Evolutionary conservation across 2,113 vertebrate species (phyloP).

Genomic region (Protobothrops mucrosquamatus): DNA sequence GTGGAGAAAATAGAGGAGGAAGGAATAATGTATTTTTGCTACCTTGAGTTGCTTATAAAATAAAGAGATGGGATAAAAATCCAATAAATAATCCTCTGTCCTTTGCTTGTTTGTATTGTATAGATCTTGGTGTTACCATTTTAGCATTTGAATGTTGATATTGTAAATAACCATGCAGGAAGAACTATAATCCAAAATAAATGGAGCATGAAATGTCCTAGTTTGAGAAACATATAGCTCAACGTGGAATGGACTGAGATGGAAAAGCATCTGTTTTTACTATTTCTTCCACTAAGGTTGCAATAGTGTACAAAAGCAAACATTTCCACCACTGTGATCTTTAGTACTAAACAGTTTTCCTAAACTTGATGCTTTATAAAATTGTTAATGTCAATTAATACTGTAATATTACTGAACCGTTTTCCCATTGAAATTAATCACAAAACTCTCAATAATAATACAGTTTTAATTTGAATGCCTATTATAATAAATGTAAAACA

Average conservation of each 20-base stretch:
- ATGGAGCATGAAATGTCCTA: conserved; percentile 59
- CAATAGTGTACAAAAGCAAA: neutral
- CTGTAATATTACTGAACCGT: neutral
- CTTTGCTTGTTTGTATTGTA: neutral
- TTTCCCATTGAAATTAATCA: neutral
- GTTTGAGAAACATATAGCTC: conserved; percentile 42
- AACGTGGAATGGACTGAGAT: conserved; percentile 37
- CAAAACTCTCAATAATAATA: neutral
- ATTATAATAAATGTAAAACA: neutral
- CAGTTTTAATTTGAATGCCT: neutral
- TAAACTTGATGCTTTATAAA: neutral
- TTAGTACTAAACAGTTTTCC: neutral
- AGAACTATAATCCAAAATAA: conserved; percentile 57
- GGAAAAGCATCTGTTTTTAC: conserved; percentile 27
- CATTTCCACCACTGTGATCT: neutral
- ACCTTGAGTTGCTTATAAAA: neutral
- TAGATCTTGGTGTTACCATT: conserved; percentile 21
- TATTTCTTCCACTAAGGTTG: conserved; percentile 20
- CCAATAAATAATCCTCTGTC: neutral
- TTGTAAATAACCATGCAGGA: conserved; percentile 44
- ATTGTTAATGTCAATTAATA: neutral
- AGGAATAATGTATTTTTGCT: neutral
- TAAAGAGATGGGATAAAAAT: neutral
- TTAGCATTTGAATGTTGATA: conserved; percentile 47
- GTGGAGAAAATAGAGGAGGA: neutral